Evolutionary conservation across 2,888 invertebrate genomes (phyloP).

Genomic region (Steromphala cineraria): DNA sequence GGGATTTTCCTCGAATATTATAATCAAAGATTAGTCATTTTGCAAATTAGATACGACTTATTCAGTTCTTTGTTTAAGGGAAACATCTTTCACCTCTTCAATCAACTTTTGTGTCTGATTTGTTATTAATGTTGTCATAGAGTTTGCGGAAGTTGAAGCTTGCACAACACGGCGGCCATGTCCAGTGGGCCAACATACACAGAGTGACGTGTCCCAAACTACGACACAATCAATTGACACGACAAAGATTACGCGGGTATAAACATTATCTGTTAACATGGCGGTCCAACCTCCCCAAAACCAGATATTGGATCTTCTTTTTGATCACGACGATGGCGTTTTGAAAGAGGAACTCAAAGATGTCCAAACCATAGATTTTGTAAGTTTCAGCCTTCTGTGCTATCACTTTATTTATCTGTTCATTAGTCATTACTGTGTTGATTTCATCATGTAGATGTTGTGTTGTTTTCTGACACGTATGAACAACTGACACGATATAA

Average conservation of each 20-base stretch:
- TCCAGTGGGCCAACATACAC: neutral
- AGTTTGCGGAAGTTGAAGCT: neutral
- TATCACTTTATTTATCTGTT: neutral
- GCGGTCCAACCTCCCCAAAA: constrained; percentile 32
- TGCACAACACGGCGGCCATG: constrained; percentile 8
- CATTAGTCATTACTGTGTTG: neutral
- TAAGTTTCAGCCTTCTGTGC: constrained; percentile 35
- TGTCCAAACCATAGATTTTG: constrained; percentile 51
- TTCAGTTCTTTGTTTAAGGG: too few species aligned
- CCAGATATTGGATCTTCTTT: constrained; percentile 65
- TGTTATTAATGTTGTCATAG: neutral
- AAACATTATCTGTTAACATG: constrained; percentile 26
- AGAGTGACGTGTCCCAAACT: neutral
- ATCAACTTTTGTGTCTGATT: too few species aligned
- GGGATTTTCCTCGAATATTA: neutral
- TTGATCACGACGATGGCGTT: constrained; percentile 63
- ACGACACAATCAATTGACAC: neutral
- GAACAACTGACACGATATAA: neutral
- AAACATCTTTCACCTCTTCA: too few species aligned
- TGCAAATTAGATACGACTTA: neutral
- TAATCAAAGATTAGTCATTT: neutral
- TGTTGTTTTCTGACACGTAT: neutral
- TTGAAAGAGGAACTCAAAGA: constrained; percentile 51
- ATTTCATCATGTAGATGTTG: neutral
- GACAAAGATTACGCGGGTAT: neutral